Evolutionary conservation across 2,888 invertebrate genomes (phyloP).

Genomic region (Eutolmus rufibarbis): DNA sequence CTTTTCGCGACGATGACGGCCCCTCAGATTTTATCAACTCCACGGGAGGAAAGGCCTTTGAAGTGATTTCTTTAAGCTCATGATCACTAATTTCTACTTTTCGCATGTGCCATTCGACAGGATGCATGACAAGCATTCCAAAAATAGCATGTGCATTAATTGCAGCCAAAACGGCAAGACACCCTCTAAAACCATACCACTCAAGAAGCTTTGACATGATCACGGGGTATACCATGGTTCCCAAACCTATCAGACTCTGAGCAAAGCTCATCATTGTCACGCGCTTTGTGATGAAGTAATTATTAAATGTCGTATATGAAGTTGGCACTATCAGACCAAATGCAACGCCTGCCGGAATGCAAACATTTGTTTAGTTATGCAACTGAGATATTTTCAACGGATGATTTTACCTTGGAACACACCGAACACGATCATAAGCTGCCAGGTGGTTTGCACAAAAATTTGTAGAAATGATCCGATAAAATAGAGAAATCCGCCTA

Average conservation of each 20-base stretch:
- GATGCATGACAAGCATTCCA: slow-evolving; percentile 77
- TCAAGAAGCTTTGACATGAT: slow-evolving; percentile 69
- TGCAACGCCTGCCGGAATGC: slow-evolving; percentile 67
- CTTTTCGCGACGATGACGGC: background rate
- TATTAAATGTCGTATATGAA: slow-evolving; percentile 76
- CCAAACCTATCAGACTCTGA: slow-evolving; percentile 75
- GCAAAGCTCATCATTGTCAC: slow-evolving; percentile 77
- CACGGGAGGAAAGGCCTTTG: background rate
- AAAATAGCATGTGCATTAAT: slow-evolving; percentile 72
- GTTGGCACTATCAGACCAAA: slow-evolving; percentile 78
- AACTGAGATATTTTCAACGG: background rate
- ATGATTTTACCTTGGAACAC: slow-evolving; percentile 66
- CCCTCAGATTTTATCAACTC: background rate
- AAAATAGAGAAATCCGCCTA: slow-evolving; percentile 71
- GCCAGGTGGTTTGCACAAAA: slow-evolving; percentile 70
- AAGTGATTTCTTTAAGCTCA: slow-evolving; percentile 47
- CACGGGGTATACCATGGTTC: slow-evolving; percentile 74
- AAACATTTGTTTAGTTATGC: slow-evolving; percentile 43
- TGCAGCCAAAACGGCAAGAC: slow-evolving; percentile 71
- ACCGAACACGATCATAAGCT: slow-evolving; percentile 72
- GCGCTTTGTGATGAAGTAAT: slow-evolving; percentile 74
- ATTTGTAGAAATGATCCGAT: slow-evolving; percentile 70
- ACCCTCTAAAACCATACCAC: slow-evolving; percentile 75
- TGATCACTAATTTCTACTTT: slow-evolving; percentile 63
- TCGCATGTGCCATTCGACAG: slow-evolving; percentile 75